phyloP scores from a whole-genome alignment of 2,113 vertebrate genomes.

The Sorex fumeus region DNA sequence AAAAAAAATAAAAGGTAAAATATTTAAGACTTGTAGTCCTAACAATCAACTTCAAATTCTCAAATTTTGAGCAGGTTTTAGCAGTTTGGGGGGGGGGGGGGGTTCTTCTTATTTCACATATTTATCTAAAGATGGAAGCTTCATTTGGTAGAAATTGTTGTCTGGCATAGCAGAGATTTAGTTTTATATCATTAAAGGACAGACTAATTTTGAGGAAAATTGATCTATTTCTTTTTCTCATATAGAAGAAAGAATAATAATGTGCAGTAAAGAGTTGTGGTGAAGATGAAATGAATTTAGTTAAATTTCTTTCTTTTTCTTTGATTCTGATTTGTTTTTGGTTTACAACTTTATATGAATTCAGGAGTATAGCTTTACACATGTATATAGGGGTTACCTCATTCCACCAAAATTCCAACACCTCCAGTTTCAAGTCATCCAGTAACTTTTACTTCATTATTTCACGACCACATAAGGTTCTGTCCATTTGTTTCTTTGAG shows the following conservation, averaged over 20 bases:
- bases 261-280: not conserved
- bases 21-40: not conserved
- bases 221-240: conserved; percentile 15
- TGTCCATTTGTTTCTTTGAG: no score
- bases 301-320: not conserved
- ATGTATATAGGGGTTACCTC: no score
- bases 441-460: no score
- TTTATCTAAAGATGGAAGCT: conserved; percentile 14
- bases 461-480: no score
- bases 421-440: no score
- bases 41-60: conserved; percentile 12
- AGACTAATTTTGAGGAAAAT: not conserved
- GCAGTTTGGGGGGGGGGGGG: not conserved
- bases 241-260: not conserved
- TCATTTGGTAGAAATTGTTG: not conserved
- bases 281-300: not conserved
- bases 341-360: not conserved
- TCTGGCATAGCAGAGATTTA: not conserved
- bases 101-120: not conserved
- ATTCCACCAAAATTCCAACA: no score
- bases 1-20: no score
- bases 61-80: not conserved
- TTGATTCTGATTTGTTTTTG: no score
- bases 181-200: not conserved
- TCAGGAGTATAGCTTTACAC: no score